Base-by-base conservation (phyloP, 1,140 invertebrate genomes). In the Wasmannia auropunctata region DNA sequence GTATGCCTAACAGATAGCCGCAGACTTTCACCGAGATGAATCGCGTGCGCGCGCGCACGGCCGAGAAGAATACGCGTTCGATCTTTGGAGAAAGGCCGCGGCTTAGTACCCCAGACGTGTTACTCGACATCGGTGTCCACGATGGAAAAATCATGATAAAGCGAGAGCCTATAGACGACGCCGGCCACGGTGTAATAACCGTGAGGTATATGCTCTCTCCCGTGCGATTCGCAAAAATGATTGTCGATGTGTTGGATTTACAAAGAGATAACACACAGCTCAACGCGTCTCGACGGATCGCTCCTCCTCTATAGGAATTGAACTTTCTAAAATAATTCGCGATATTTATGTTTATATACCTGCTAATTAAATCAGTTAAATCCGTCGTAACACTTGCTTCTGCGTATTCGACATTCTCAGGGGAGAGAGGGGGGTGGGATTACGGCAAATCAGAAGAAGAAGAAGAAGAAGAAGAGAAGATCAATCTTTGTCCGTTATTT, bases 11-110 rank as follows among this genome's bases (percentile, higher is more conserved):
- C 56, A 74, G 51, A 81, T 81, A 81, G 76, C 19, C 54, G 11
- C 51, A 14, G 67, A 83, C 79, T 83, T 83, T 83, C 79, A 83
- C 79, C 79, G 51, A 80, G 46, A 54, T 62, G 79, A 69, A 83
- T 72, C 51, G 51, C 25, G 54, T 11, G 31, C 63, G n/a, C n/a
- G n/a, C n/a, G n/a, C n/a, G n/a, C n/a, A n/a, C n/a, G 8, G 51
- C n/a, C 37, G n/a, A 60, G 65, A 72, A 81, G 79, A 83, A 83
- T 83, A 83, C 37, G 49, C 79, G 69, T 72, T 83, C 79, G 56
- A 58, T 62, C 67, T 60, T 51, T 34, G 62, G 76, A 83, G 79
- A 83, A 83, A 83, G 79, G 79, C 79, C 65, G 49, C 37, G 63
- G n/a, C 63, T 40, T n/a, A n/a, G 22, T 63, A 40, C n/a, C 22